Conservation (phyloP, 2,888 invertebrate genomes). For the Pantelozetes paolii region DNA sequence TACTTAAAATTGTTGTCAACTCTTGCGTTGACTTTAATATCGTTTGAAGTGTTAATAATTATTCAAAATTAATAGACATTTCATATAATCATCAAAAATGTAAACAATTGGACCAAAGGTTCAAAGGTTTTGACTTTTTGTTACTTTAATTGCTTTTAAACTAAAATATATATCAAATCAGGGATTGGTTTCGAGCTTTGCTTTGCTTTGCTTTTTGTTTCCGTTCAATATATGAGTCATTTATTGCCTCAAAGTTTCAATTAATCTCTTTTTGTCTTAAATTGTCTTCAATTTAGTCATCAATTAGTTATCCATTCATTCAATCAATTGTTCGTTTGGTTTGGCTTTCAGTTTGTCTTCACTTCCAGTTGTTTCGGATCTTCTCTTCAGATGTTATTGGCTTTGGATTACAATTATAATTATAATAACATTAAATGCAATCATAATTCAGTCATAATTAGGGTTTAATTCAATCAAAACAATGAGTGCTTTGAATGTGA, state of each 20-base stretch:
- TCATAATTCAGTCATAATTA: no score
- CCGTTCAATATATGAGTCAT: not conserved
- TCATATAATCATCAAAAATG: constrained; percentile 21
- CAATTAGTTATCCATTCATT: not conserved
- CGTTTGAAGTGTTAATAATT: not conserved
- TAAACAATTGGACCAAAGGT: constrained; percentile 6
- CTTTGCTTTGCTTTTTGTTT: constrained; percentile 20
- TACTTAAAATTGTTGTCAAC: constrained; percentile 11
- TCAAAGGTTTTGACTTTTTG: constrained; percentile 15
- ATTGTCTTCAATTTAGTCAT: not conserved
- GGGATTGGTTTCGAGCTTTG: constrained; percentile 25
- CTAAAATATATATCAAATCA: not conserved
- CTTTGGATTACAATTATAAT: not conserved
- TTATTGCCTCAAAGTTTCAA: constrained; percentile 32
- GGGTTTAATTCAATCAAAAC: no score
- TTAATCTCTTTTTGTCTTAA: constrained; percentile 27
- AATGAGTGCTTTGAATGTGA: no score
- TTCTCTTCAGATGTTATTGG: constrained; percentile 23
- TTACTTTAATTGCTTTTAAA: not conserved
- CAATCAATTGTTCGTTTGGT: constrained; percentile 11
- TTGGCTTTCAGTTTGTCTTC: not conserved
- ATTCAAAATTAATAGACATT: constrained; percentile 21
- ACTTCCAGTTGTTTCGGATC: constrained; percentile 16
- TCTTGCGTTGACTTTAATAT: constrained; percentile 8
- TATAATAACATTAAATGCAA: no score